These are phyloP conservation scores for Lepidocyrtoides sp. DNA, from an alignment of 2,888 invertebrate species.

Conservation along the genomic window DNA sequence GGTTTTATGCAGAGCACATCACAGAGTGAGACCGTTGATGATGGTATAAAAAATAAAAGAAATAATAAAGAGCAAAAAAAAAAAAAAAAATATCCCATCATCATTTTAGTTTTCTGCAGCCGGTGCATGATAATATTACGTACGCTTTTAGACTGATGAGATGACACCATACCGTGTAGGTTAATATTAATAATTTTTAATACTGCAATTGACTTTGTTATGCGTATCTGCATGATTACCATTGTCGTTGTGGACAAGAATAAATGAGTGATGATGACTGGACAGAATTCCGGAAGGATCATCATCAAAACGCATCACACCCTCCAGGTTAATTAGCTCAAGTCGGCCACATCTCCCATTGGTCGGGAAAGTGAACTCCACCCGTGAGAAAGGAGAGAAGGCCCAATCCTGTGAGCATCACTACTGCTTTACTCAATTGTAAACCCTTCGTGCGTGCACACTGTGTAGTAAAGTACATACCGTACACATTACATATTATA, in stretches of 20 bases:
- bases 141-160: no score
- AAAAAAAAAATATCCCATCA: conserved; percentile 37
- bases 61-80: no score
- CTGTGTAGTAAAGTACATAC: no score
- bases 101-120: not conserved
- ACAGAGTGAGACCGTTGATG: not conserved
- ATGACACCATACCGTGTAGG: not conserved
- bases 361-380: conserved; percentile 67
- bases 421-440: conserved; percentile 36
- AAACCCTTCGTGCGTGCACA: not conserved
- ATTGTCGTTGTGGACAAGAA: conserved; percentile 48
- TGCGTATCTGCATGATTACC: conserved; percentile 38
- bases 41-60: no score
- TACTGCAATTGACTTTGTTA: conserved; percentile 41
- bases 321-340: conserved; percentile 81
- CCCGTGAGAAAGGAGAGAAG: conserved; percentile 67
- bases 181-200: conserved; percentile 57
- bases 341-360: conserved; percentile 66
- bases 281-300: conserved; percentile 74
- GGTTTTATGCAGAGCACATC: conserved; percentile 59
- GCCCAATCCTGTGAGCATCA: conserved; percentile 71
- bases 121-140: conserved; percentile 4
- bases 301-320: conserved; percentile 72
- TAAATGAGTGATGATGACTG: conserved; percentile 71
- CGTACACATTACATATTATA: no score